Base-by-base conservation (phyloP, 2,888 invertebrate genomes). In the Pseudococcus longispinus region DNA sequence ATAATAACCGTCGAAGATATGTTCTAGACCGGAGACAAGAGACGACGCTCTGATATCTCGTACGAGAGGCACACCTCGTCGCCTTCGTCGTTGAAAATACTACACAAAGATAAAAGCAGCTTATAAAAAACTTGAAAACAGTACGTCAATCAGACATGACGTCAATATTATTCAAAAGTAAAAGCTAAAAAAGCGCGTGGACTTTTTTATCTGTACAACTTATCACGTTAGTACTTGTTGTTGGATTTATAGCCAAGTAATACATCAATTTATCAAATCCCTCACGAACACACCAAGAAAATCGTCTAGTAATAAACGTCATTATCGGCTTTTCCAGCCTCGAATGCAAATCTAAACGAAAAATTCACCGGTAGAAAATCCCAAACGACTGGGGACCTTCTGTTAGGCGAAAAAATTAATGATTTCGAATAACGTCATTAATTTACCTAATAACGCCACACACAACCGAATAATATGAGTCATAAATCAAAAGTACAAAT, bases 261-360 rank as follows among this genome's bases (percentile, higher is more conserved):
- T 42, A 80, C 77, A 80, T 80, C 77, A 60, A 60, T 60, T 60
- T 55, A 77, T 77, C n/a, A 26, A 80, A 42, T 37, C 77, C 23
- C 42, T 80, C 74, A 70, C 26, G 18, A 74, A 32, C 8, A 18
- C 32, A 23, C 23, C 8, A 23, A 11, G 23, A 23, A 60, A 60
- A 23, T 60, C 60, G 23, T n/a, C n/a, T n/a, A n/a, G n/a, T 23
- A 23, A 23, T 23, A 20, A 1, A 8, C 60, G 23, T 60, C 23
- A 60, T 60, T 23, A 23, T 9, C n/a, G 55, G 55, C 65, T 65
- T 65, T 65, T 15, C 70, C 15, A 70, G 18, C 29, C 13, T 9
- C 3, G 13, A 70, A 65, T 26, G 26, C 13, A 65, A 65, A 65
- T 65, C 26, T 23, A 26, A 65, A n/a, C 18, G 11, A 70, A 18